Evolutionary conservation across 2,113 vertebrate genomes (phyloP).

Genomic region (Poeciliopsis occidentalis): DNA sequence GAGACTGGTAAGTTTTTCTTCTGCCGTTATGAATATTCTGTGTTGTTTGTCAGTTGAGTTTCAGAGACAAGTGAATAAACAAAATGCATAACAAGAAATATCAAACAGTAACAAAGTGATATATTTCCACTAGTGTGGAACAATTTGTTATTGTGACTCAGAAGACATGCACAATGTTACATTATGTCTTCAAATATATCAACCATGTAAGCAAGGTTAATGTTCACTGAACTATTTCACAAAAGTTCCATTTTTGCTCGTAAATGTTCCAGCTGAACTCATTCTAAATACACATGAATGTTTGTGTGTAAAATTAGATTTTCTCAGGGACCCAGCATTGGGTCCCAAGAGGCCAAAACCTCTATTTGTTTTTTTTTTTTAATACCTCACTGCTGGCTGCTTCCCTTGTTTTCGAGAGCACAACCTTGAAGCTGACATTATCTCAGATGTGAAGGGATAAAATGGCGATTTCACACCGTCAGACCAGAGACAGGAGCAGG

Average conservation of each 20-base stretch:
- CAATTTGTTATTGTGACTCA: no score
- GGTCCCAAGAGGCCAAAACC: not conserved
- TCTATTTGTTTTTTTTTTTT: not conserved
- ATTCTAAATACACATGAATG: not conserved
- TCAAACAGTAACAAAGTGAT: not conserved
- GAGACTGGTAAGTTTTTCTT: not conserved
- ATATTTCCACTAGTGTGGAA: not conserved
- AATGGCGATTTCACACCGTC: constrained; percentile 71
- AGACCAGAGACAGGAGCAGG: constrained; percentile 68
- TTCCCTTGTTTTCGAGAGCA: constrained; percentile 42
- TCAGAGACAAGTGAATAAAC: no score
- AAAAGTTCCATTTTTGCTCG: no score
- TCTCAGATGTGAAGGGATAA: constrained; percentile 67
- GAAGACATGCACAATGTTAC: not conserved
- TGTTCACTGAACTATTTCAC: not conserved
- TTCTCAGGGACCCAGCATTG: not conserved
- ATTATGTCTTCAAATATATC: not conserved
- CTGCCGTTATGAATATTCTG: not conserved
- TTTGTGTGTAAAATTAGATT: not conserved
- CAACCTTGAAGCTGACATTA: constrained; percentile 75
- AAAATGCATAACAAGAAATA: no score
- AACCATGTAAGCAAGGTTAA: no score
- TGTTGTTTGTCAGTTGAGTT: no score
- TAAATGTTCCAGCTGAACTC: no score
- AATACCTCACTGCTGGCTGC: constrained; percentile 1